Conservation (phyloP, 2,888 invertebrate genomes). For the Sarcophaga variegata region DNA sequence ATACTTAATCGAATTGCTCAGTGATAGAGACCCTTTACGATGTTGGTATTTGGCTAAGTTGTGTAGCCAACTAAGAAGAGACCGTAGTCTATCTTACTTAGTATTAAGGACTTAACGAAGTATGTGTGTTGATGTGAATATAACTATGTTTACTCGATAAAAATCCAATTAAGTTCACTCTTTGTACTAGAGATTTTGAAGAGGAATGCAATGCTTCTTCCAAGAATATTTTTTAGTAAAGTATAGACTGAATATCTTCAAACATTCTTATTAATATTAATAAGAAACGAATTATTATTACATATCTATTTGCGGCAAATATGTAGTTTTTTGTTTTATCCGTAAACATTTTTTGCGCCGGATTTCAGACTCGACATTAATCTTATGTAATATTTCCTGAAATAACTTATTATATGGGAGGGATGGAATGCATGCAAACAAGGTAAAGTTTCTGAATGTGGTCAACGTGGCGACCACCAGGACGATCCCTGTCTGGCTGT, state of each 20-base stretch:
- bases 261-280: neutral
- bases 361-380: slow-evolving; percentile 1
- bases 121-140: neutral
- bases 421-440: too few species aligned
- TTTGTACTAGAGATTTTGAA: neutral
- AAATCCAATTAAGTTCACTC: neutral
- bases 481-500: too few species aligned
- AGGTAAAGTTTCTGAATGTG: too few species aligned
- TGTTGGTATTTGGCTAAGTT: neutral
- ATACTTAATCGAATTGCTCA: neutral
- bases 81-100: slow-evolving; percentile 11
- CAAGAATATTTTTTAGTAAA: slow-evolving; percentile 1
- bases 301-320: slow-evolving; percentile 36
- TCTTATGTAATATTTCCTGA: neutral
- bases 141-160: neutral
- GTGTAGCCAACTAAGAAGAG: slow-evolving; percentile 5
- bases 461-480: too few species aligned
- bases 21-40: neutral
- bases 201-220: neutral
- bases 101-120: neutral
- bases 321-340: slow-evolving; percentile 56
- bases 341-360: slow-evolving; percentile 48
- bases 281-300: too few species aligned
- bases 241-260: neutral
- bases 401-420: neutral